A percentile compares a stretch with the other conserved stretches of the same genome.
These are phyloP conservation scores for Drosophila subpulchrella DNA, from an alignment of 1,140 invertebrate species.

Conservation along the genomic window DNA sequence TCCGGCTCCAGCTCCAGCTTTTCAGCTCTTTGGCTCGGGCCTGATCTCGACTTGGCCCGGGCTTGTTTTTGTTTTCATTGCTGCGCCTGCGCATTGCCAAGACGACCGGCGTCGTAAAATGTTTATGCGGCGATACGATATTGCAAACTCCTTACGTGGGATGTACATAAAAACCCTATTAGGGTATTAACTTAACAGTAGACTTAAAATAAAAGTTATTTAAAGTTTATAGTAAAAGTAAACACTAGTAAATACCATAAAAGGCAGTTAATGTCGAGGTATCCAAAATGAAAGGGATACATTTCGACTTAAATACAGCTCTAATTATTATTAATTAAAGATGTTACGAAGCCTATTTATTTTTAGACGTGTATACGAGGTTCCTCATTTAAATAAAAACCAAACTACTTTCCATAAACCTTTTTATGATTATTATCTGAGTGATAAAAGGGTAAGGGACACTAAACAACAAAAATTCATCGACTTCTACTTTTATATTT, in stretches of 20 bases:
- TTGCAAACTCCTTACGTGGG: background rate
- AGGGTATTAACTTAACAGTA: slow-evolving; percentile 1
- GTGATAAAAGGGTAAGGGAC: too few relatives aligned
- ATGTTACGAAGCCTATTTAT: too few relatives aligned
- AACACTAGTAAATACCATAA: background rate
- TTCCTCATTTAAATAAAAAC: too few relatives aligned
- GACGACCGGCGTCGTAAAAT: slow-evolving; percentile 5
- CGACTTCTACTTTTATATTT: too few relatives aligned
- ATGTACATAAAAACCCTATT: background rate
- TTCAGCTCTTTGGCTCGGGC: slow-evolving; percentile 37
- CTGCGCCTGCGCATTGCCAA: slow-evolving; percentile 48
- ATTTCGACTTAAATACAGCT: too few relatives aligned
- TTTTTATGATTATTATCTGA: too few relatives aligned
- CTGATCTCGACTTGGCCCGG: slow-evolving; percentile 48
- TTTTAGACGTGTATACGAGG: too few relatives aligned
- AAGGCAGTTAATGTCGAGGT: background rate
- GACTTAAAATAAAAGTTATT: background rate
- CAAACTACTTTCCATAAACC: too few relatives aligned
- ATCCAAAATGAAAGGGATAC: background rate
- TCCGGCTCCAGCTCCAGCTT: slow-evolving; percentile 10
- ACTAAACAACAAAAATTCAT: too few relatives aligned
- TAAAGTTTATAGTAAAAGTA: background rate
- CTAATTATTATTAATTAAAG: too few relatives aligned
- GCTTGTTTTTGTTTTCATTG: slow-evolving; percentile 78
- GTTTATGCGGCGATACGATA: slow-evolving; percentile 23